Base-by-base conservation (phyloP, 2,113 vertebrate genomes). In the Erythrocercus mccallii region DNA sequence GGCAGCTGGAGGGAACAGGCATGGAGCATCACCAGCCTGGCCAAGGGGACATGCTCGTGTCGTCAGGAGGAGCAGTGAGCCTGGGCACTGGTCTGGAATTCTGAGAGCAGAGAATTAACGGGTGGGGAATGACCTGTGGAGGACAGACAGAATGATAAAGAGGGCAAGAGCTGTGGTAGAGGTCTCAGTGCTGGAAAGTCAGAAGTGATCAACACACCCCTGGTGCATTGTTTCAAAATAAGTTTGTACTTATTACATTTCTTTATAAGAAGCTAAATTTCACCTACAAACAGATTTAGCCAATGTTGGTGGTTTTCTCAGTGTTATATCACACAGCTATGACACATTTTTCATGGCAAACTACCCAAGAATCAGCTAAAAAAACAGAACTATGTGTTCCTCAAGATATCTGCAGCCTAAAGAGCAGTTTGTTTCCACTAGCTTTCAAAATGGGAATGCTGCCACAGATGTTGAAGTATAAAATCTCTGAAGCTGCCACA, bases 41-140 rank as follows among this genome's bases (percentile, higher is more conserved):
- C n/a, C 47, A 62, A 33, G 19, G 5, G 37, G 47, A 68, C 7
- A 1, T 9, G 8, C 11, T 15, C 8, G 23, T 25, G 38, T 21
- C 10, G 7, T 20, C 54, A 37, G 60, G 11, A 14, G 28, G 30
- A 74, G 11, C 11, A 3, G 11, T 10, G 50, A 57, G 50, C 68
- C 66, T 13, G 27, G 47, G 35, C 56, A 56, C 42, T 33, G 37
- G 11, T n/a, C 60, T 3, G 5, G n/a, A 60, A 38, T 20, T 30
- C 35, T 12, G 5, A 40, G 20, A 33, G 25, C 35, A 13, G 2
- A 2, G 14, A 68, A 23, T 33, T 35, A 58, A 42, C 0, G 0
- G 5, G 20, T 23, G 33, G 20, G 19, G 12, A 74, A 23, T 5
- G 56, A n/a, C 25, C 35, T 38, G 22, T 4, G 3, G 15, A 47